A percentile compares a stretch with the other conserved stretches of the same genome.
Evolutionary conservation across 2,888 invertebrate genomes (phyloP).

Genomic region (Sylvicola cinctus): DNA sequence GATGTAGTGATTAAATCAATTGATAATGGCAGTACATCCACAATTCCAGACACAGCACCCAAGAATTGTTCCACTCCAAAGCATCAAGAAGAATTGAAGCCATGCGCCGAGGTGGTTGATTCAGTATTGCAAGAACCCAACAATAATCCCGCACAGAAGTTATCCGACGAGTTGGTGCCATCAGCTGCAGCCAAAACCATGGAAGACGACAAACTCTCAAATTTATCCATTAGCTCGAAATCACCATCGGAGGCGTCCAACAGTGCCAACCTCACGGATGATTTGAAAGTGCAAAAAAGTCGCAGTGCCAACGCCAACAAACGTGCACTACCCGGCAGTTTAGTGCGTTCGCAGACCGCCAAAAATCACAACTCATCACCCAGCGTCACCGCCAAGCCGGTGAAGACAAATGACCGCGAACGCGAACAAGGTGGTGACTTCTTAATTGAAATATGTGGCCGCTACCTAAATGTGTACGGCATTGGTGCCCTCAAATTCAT

Average conservation of each 20-base stretch:
- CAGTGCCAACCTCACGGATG: too few relatives aligned
- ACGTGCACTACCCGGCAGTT: constrained; percentile 1
- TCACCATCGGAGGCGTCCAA: too few relatives aligned
- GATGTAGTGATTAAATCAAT: not conserved
- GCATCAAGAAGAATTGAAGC: too few relatives aligned
- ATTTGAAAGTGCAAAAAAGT: too few relatives aligned
- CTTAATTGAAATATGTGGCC: constrained; percentile 67
- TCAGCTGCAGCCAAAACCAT: too few relatives aligned
- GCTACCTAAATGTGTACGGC: constrained; percentile 66
- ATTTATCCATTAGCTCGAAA: too few relatives aligned
- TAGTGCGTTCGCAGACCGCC: constrained; percentile 8
- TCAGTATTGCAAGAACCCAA: too few relatives aligned
- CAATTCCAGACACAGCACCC: not conserved
- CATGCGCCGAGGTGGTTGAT: too few relatives aligned
- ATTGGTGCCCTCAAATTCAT: constrained; percentile 69
- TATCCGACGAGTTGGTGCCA: too few relatives aligned
- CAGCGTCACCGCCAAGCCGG: not conserved
- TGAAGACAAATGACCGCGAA: constrained; percentile 16
- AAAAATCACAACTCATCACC: not conserved
- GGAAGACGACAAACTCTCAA: too few relatives aligned
- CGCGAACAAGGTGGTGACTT: constrained; percentile 53
- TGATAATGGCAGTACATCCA: not conserved
- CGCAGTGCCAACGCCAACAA: constrained; percentile 2
- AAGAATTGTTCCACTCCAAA: too few relatives aligned
- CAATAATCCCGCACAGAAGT: too few relatives aligned